Evolutionary conservation across 92 coral and sea anemone genomes (phyloP).

Genomic region (Umimayanthus kanabou): DNA sequence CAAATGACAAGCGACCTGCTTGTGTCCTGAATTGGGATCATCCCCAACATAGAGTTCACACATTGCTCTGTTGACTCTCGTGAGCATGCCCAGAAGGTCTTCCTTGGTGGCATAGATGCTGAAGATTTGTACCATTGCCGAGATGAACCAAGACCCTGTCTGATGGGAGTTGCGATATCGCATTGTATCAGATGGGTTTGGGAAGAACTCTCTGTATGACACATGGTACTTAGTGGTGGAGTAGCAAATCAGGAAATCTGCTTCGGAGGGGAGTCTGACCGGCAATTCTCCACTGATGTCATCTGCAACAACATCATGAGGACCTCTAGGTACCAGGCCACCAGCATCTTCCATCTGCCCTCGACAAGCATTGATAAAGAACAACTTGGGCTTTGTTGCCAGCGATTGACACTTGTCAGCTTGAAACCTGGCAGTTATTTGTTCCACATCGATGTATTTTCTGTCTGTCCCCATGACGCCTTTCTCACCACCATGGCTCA

Average conservation of each 20-base stretch:
- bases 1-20: conserved; percentile 87
- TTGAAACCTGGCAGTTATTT: conserved; percentile 73
- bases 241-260: conserved; percentile 84
- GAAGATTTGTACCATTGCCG: conserved; percentile 70
- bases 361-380: conserved; percentile 93
- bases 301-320: conserved; percentile 42
- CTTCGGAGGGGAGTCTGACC: conserved; percentile 85
- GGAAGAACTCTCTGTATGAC: conserved; percentile 61
- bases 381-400: conserved; percentile 89
- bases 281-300: conserved; percentile 53
- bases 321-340: conserved; percentile 35
- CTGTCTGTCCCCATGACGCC: conserved; percentile 72
- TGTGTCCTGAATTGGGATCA: conserved; percentile 55
- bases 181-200: conserved; percentile 30
- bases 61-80: conserved; percentile 86
- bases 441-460: conserved; percentile 62
- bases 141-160: conserved; percentile 94
- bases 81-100: conserved; percentile 88
- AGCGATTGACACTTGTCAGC: conserved; percentile 74
- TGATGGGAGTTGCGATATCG: conserved; percentile 4
- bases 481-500: conserved; percentile 83
- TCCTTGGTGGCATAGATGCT: conserved; percentile 62
- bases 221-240: conserved; percentile 80
- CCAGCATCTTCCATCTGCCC: conserved; percentile 78
- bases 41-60: conserved; percentile 56